Base-by-base conservation (phyloP, 2,113 vertebrate genomes). In the Calyptommatus sinebrachiatus region DNA sequence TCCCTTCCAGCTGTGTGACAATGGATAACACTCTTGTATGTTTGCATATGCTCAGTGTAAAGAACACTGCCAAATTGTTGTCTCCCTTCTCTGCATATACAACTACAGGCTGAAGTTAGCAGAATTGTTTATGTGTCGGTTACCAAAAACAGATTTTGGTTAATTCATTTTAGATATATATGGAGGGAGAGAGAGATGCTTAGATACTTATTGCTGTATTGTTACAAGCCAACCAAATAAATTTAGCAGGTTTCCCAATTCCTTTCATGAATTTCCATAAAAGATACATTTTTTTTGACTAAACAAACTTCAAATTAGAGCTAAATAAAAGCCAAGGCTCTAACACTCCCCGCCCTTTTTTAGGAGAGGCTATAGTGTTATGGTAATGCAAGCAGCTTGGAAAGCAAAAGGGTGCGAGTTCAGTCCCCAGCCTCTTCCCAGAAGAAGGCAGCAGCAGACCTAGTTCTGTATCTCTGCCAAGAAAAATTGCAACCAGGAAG, bases 241-340 rank as follows among this genome's bases (percentile, higher is more conserved):
- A 83, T 71, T 86, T 93, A 88, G 89, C 88, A 90, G 35, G 45
- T 73, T 28, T 50, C 66, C 79, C 61, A 16, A 35, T 0, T 4
- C 69, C 85, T 92, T 93, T 88, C 84, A 87, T 82, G 89, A 91
- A 84, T 73, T 81, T 89, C 79, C 81, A 73, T 88, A 83, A 84
- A 71, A 86, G 81, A 89, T 75, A 81, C 90, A 68, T 68, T 41
- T 90, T 90, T 82, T 87, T 92, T 74, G 85, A 84, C 89, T 87
- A 90, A 94, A 92, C 86, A 90, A 93, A 93, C 92, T 20, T 29
- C 90, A 87, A 87, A 88, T 71, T 82, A 88, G 81, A 89, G 73
- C 79, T 89, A 90, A 91, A 84, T 84, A 85, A 71, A n/a, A 62
- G 80, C 84, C 83, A 75, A 85, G 82, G 88, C 89, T 71, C 83